Conservation (phyloP, 1,140 invertebrate genomes). For the Hylyphantes graminicola region DNA sequence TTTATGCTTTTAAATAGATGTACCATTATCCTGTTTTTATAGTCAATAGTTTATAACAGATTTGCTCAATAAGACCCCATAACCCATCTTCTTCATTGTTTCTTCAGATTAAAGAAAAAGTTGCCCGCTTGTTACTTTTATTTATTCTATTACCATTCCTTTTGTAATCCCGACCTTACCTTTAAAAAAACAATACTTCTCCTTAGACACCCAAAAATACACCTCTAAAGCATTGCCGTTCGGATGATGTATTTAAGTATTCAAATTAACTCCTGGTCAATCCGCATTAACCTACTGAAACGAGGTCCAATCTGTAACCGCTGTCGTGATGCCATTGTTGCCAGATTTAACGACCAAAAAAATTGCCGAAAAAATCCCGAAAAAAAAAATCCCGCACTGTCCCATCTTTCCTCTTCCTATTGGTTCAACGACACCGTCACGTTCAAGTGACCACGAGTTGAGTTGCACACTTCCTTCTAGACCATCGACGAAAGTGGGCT, state of each 20-base stretch:
- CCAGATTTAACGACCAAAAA: constrained; percentile 18
- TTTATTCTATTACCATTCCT: constrained; percentile 5
- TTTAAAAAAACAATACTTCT: neutral
- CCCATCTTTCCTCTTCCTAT: constrained; percentile 37
- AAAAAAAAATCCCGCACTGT: neutral
- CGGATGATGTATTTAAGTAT: too few relatives aligned
- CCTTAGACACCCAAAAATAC: constrained; percentile 9
- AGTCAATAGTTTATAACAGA: too few relatives aligned
- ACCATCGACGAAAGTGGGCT: constrained; percentile 21
- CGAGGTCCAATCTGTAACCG: neutral
- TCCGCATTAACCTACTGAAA: constrained; percentile 50
- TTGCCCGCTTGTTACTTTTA: neutral
- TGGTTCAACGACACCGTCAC: constrained; percentile 57
- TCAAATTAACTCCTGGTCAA: neutral
- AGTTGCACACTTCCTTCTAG: constrained; percentile 46
- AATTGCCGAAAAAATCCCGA: neutral
- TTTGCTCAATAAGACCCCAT: neutral
- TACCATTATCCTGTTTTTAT: too few relatives aligned
- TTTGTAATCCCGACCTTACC: constrained; percentile 35
- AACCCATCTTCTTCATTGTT: constrained; percentile 8
- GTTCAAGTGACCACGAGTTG: constrained; percentile 57
- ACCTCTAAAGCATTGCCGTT: too few relatives aligned
- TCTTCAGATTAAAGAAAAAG: neutral
- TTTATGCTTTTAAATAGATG: too few relatives aligned
- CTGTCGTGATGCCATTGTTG: constrained; percentile 52